Evolutionary conservation across 92 coral and sea anemone species (phyloP), one percentile per base, ranked within the genome.

Genomic region (Phenganax subtilis): DNA sequence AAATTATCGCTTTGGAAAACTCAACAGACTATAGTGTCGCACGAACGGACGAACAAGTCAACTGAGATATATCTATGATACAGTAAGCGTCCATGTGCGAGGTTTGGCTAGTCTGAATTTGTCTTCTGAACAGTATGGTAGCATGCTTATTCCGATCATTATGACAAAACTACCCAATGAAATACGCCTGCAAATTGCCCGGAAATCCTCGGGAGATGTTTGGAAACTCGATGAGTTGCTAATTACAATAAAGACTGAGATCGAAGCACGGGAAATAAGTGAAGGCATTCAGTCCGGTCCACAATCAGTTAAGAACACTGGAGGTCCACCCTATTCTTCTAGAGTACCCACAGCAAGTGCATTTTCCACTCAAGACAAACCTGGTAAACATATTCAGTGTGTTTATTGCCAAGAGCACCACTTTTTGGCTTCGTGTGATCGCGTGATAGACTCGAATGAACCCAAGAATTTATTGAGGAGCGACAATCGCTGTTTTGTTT

Each of bases 1-100:
- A 16, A 29, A 29, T 7, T 0, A 29, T n/a, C 55, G 58, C 31
- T 72, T 72, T 72, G 55, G 76, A 16, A 72, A 72, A 12, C 76
- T 51, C 76, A 72, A 47, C 76, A 72, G 58, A 72, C 15, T 2
- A 68, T 68, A 17, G 47, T 2, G 7, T 30, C 12, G 5, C 74
- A 84, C 70, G 84, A 89, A 67, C 83, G 85, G 12, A 12, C 75
- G 0, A 82, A 87, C 64, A 64, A 61, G 12, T 77, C 80, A 81
- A 2, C 6, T 62, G 25, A 65, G 71, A 27, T 65, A 65, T 27
- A 51, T 27, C 29, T 65, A 65, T 0, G 29, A 65, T 15, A 17
- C 0, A 65, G 29, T 65, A 65, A 65, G 71, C 9, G 71, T 65
- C 47, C 71, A 65, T 65, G 71, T 65, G 37, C 71, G 71, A 2